phyloP scores from a whole-genome alignment of 2,113 vertebrate species.

The Sialia sialis region DNA sequence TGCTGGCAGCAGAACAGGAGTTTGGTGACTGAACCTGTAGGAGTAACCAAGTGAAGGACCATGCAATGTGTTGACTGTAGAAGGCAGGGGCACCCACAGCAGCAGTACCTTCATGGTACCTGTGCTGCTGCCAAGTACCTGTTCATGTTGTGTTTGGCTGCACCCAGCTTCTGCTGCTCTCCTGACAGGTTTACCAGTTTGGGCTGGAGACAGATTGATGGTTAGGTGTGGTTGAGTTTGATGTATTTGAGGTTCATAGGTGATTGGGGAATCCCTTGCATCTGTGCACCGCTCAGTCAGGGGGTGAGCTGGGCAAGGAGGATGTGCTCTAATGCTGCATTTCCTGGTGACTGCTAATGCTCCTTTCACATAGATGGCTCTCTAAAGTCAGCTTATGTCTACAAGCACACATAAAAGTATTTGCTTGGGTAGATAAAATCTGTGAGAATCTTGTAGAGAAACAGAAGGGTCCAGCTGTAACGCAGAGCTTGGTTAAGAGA shows the following conservation, averaged over 20 bases:
- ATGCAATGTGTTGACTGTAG: fast-evolving
- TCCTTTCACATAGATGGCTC: not conserved
- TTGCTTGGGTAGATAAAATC: conserved; percentile 20
- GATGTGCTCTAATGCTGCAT: not conserved
- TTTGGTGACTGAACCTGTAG: not conserved
- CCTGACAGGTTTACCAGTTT: fast-evolving
- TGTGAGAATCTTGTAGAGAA: not conserved
- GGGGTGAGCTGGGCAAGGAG: not conserved
- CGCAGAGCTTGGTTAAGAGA: not conserved
- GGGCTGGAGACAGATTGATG: not conserved
- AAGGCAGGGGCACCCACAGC: not conserved
- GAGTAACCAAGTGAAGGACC: not conserved
- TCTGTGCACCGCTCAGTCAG: not conserved
- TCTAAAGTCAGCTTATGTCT: not conserved
- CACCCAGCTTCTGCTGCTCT: not conserved
- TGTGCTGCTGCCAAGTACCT: not conserved
- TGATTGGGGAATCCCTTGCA: not conserved
- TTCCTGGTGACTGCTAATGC: not conserved
- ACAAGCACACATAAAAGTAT: not conserved
- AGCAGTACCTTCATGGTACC: not conserved
- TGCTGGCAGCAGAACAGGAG: not conserved
- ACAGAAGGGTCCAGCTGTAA: conserved; percentile 11
- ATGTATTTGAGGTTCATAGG: fast-evolving
- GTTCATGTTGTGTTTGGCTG: fast-evolving
- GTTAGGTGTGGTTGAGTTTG: not conserved